phyloP scores from a whole-genome alignment of 2,797 vertebrate genomes.

The Platyrinchus mystaceus region DNA sequence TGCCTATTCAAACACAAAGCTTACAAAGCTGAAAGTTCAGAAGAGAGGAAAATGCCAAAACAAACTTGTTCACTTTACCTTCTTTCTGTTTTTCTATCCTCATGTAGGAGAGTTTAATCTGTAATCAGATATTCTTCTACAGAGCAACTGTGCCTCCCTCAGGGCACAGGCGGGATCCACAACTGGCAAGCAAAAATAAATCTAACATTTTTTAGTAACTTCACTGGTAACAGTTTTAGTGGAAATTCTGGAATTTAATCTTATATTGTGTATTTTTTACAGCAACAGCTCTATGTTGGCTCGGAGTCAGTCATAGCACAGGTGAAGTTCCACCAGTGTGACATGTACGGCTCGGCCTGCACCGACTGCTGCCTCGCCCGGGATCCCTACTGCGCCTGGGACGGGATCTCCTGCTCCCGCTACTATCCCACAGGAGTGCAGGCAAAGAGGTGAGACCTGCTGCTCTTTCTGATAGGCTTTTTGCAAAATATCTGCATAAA shows the following conservation, averaged over 20 bases:
- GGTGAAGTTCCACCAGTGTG: constrained; percentile 91
- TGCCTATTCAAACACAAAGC: background rate
- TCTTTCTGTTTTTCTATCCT: background rate
- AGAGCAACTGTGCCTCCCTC: constrained; percentile 50
- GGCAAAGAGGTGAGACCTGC: constrained; percentile 84
- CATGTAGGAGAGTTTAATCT: background rate
- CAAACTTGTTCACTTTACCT: background rate
- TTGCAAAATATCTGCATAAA: background rate
- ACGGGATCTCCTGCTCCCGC: constrained; percentile 91
- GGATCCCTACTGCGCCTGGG: constrained; percentile 98
- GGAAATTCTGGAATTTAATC: background rate
- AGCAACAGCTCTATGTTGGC: constrained; percentile 96
- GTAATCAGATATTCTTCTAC: background rate
- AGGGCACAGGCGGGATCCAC: background rate
- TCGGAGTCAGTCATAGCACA: constrained; percentile 87
- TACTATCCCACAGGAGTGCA: constrained; percentile 87
- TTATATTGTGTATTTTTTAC: background rate
- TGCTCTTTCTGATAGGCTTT: rapidly evolving
- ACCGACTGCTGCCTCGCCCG: constrained; percentile 95
- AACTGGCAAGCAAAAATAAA: rapidly evolving
- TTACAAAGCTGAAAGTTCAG: background rate
- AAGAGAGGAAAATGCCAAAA: background rate
- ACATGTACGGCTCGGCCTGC: constrained; percentile 92
- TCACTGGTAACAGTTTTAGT: background rate
- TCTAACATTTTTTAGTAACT: background rate